Evolutionary conservation across 2,113 vertebrate genomes (phyloP).

Genomic region (Siniperca knerii): DNA sequence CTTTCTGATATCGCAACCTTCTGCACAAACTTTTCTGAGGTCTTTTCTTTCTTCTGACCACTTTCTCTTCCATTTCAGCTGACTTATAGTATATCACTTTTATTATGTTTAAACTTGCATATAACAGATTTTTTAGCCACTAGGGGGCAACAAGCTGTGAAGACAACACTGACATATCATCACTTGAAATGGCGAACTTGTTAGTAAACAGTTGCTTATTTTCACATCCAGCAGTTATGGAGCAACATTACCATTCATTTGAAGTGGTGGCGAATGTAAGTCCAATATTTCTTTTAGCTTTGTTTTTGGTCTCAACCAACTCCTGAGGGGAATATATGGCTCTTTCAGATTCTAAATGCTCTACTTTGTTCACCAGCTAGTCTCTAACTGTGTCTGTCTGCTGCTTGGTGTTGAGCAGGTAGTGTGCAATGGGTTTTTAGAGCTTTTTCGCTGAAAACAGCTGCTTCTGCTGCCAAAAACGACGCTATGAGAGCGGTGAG

Average conservation of each 20-base stretch:
- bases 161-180: too few species aligned
- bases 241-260: background rate
- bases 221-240: background rate
- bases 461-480: background rate
- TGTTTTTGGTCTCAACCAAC: background rate
- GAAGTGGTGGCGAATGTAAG: background rate
- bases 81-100: background rate
- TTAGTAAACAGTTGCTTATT: too few species aligned
- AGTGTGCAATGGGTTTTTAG: background rate
- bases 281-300: background rate
- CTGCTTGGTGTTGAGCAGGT: background rate
- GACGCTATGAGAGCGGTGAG: background rate
- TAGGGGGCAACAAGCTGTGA: too few species aligned
- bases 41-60: background rate
- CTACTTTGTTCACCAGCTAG: background rate
- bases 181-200: too few species aligned
- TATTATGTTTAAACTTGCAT: background rate
- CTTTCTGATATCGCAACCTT: constrained; percentile 14
- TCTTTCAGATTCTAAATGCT: background rate
- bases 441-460: background rate
- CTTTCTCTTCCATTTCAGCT: background rate
- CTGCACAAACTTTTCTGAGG: background rate
- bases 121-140: background rate
- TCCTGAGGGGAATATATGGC: background rate
- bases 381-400: background rate